Conservation (phyloP, 2,888 invertebrate genomes). For the Formica aserva region DNA sequence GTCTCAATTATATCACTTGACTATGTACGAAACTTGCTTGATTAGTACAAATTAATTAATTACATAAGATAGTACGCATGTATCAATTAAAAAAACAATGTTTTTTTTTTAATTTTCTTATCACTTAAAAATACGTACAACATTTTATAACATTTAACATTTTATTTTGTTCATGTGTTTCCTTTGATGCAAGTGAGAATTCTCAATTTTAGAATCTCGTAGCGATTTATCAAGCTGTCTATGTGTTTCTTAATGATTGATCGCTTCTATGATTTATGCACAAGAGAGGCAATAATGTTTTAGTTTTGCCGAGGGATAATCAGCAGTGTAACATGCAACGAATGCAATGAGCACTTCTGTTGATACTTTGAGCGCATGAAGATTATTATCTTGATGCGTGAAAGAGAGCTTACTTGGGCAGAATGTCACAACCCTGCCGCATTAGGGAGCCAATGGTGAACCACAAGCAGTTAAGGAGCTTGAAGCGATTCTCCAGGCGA, state of each 20-base stretch:
- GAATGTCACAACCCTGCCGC: slow-evolving; percentile 98
- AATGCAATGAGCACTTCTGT: slow-evolving; percentile 13
- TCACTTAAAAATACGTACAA: background rate
- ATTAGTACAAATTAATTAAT: background rate
- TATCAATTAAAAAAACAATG: background rate
- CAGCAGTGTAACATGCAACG: slow-evolving; percentile 34
- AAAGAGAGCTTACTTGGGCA: slow-evolving; percentile 93
- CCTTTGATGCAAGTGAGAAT: background rate
- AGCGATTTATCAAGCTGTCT: background rate
- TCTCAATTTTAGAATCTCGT: background rate
- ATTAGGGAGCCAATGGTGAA: slow-evolving; percentile 98
- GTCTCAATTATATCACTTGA: background rate
- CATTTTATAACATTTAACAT: background rate
- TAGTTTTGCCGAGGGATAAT: background rate
- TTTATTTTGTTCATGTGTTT: background rate
- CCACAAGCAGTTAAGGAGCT: slow-evolving; percentile 97
- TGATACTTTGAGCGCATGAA: slow-evolving; percentile 2
- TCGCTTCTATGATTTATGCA: background rate
- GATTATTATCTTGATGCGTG: slow-evolving; percentile 37
- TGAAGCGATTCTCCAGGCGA: slow-evolving; percentile 96
- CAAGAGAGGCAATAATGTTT: background rate
- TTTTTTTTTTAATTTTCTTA: background rate
- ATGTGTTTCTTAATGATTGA: background rate
- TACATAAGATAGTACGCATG: background rate
- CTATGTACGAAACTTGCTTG: background rate